These are phyloP conservation scores for Rosalia funebris DNA, from an alignment of 2,888 invertebrate genomes.

Conservation along the genomic window DNA sequence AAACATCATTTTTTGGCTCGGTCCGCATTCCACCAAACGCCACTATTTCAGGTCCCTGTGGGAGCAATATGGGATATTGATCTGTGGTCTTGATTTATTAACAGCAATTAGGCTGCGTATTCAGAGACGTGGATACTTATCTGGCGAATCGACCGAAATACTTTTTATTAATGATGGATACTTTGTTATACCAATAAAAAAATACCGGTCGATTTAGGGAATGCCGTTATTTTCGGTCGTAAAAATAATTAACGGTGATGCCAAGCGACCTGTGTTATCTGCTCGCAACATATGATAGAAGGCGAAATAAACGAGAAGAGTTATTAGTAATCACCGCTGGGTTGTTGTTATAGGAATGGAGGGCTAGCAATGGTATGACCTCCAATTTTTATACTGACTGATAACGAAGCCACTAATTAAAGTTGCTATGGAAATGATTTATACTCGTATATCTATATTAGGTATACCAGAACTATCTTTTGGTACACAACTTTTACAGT, in stretches of 20 bases:
- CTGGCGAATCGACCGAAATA: constrained; percentile 28
- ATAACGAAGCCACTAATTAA: too few relatives aligned
- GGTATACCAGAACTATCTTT: too few relatives aligned
- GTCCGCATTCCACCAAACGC: background rate
- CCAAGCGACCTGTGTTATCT: constrained; percentile 31
- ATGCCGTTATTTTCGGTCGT: constrained; percentile 24
- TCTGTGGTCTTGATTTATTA: constrained; percentile 30
- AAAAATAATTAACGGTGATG: constrained; percentile 24
- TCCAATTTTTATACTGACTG: too few relatives aligned
- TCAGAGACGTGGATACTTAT: constrained; percentile 32
- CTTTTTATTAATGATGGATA: constrained; percentile 31
- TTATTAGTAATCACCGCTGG: background rate
- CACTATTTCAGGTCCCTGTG: background rate
- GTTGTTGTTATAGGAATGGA: too few relatives aligned
- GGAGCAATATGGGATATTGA: constrained; percentile 26
- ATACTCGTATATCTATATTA: too few relatives aligned
- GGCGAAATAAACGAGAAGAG: constrained; percentile 11
- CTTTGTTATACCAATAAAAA: constrained; percentile 31
- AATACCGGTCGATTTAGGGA: constrained; percentile 28
- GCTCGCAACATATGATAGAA: constrained; percentile 20
- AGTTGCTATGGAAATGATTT: too few relatives aligned
- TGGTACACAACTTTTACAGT: too few relatives aligned
- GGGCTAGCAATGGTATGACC: too few relatives aligned
- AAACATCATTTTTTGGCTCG: background rate
- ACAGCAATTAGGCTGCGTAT: constrained; percentile 31